Conservation (phyloP, 2,113 vertebrate species). For the Pseudorasbora parva region DNA sequence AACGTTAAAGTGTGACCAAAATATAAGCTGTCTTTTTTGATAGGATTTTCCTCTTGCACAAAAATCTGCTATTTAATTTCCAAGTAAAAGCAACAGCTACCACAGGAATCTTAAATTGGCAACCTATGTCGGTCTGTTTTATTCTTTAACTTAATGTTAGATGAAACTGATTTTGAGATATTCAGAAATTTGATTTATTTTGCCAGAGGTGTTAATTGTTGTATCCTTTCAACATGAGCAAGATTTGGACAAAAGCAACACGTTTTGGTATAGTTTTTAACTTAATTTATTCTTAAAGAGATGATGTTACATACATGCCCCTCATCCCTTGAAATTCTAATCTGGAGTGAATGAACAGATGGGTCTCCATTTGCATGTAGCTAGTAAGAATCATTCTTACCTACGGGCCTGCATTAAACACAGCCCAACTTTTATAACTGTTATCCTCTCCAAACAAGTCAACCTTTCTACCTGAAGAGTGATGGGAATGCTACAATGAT, state of each 20-base stretch:
- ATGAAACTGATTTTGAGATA: constrained; percentile 78
- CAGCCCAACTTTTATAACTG: constrained; percentile 49
- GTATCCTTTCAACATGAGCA: constrained; percentile 84
- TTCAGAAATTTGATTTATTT: constrained; percentile 76
- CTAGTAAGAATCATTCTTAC: constrained; percentile 62
- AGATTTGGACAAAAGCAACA: constrained; percentile 77
- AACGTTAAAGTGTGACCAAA: constrained; percentile 85
- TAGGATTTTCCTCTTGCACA: constrained; percentile 79
- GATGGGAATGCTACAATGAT: constrained; percentile 49
- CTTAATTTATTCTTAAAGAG: constrained; percentile 88
- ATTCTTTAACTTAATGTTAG: constrained; percentile 78
- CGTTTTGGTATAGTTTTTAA: constrained; percentile 84
- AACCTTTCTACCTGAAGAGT: constrained; percentile 53
- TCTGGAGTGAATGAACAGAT: not conserved
- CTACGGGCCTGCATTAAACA: constrained; percentile 50
- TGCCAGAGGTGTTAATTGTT: constrained; percentile 88
- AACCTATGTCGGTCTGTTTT: constrained; percentile 80
- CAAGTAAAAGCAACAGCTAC: constrained; percentile 66
- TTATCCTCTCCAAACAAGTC: constrained; percentile 41
- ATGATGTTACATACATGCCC: constrained; percentile 77
- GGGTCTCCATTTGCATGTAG: constrained; percentile 77
- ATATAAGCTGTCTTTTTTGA: constrained; percentile 79
- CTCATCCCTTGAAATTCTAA: constrained; percentile 55
- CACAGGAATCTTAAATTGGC: constrained; percentile 63
- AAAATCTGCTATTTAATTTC: constrained; percentile 77